Evolutionary conservation across 2,888 invertebrate genomes (phyloP).

Genomic region (Phyto melanocephala): DNA sequence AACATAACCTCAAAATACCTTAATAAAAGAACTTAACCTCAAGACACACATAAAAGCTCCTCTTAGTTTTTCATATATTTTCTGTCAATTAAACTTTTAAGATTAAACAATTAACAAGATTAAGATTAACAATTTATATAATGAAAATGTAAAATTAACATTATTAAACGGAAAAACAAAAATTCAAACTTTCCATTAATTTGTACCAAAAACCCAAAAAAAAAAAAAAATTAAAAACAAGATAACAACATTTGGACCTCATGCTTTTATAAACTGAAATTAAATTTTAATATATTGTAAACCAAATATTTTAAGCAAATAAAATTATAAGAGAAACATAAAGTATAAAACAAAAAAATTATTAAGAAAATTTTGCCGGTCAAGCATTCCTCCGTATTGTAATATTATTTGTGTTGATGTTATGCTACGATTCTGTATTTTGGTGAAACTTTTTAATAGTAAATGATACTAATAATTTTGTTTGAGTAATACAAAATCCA

Average conservation of each 20-base stretch:
- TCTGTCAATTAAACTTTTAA: slow-evolving; percentile 48
- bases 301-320: slow-evolving; percentile 16
- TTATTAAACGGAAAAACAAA: too few relatives aligned
- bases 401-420: too few relatives aligned
- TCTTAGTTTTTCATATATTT: slow-evolving; percentile 33
- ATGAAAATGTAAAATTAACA: background rate
- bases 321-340: background rate
- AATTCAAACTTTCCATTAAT: too few relatives aligned
- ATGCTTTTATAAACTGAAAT: slow-evolving; percentile 43
- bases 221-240: slow-evolving; percentile 27
- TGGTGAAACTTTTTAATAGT: too few relatives aligned
- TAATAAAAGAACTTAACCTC: slow-evolving; percentile 43
- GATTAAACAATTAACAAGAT: background rate
- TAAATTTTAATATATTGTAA: background rate
- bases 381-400: too few relatives aligned
- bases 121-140: background rate
- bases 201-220: background rate
- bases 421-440: too few relatives aligned
- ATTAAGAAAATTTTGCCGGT: too few relatives aligned
- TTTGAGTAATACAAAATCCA: too few relatives aligned
- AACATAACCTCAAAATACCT: slow-evolving; percentile 55
- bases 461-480: too few relatives aligned
- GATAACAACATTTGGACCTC: slow-evolving; percentile 66
- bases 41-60: background rate
- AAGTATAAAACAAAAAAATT: background rate